A percentile compares a stretch with the other conserved stretches of the same genome.
Evolutionary conservation across 2,113 vertebrate species (phyloP).

Genomic region (Prunella fulvescens): DNA sequence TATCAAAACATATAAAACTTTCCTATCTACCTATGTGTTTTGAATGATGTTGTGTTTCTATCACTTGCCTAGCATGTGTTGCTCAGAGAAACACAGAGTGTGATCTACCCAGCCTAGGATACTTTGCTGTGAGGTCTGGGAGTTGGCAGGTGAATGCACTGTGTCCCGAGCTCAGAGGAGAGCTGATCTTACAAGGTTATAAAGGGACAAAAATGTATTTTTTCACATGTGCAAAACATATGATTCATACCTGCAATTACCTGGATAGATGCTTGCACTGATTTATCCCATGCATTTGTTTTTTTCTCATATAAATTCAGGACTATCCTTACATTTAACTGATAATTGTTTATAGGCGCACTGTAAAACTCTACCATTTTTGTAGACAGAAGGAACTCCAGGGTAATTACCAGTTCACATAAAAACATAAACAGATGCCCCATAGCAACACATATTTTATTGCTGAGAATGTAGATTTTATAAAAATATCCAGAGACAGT

Average conservation of each 20-base stretch:
- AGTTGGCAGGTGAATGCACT: background rate
- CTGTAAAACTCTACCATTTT: background rate
- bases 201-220: background rate
- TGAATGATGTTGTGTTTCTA: background rate
- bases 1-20: background rate
- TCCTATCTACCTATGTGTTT: background rate
- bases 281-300: background rate
- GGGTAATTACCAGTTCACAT: slow-evolving; percentile 40
- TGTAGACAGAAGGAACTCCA: slow-evolving; percentile 22
- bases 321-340: background rate
- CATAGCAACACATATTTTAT: slow-evolving; percentile 56
- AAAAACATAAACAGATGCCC: slow-evolving; percentile 58
- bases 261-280: background rate
- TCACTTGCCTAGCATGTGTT: background rate
- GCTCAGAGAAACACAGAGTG: background rate
- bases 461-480: slow-evolving; percentile 45
- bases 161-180: background rate
- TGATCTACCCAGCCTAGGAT: background rate
- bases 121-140: background rate
- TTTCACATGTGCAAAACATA: background rate
- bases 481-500: slow-evolving; percentile 16
- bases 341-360: background rate
- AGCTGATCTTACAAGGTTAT: background rate
- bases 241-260: background rate
- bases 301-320: background rate